A percentile compares a stretch with the other conserved stretches of the same genome.
Evolutionary conservation across 1,140 invertebrate genomes (phyloP).

Genomic region (Tetramorium simillimum): DNA sequence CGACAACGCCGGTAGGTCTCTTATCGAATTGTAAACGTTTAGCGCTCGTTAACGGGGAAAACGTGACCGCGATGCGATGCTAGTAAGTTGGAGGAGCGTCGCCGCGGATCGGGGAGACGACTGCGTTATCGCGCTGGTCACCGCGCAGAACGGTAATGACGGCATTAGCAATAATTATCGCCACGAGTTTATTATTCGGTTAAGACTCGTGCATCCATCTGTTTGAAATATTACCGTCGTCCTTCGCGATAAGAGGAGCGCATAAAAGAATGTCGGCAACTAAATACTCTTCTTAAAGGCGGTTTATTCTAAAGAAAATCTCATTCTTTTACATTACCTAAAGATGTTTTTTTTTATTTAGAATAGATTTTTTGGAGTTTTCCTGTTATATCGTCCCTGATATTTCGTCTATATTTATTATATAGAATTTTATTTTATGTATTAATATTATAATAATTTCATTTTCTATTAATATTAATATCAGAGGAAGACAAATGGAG

Average conservation of each 20-base stretch:
- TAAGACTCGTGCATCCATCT: neutral
- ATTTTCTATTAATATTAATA: no score
- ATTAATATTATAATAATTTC: no score
- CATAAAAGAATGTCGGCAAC: neutral
- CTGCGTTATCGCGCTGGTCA: slow-evolving; percentile 23
- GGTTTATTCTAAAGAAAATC: neutral
- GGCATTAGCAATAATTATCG: slow-evolving; percentile 40
- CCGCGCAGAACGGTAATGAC: slow-evolving; percentile 1
- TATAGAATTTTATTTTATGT: no score
- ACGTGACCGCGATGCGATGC: slow-evolving; percentile 28
- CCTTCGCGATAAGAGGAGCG: slow-evolving; percentile 15
- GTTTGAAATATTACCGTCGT: slow-evolving; percentile 11
- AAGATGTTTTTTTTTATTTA: neutral
- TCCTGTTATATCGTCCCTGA: no score
- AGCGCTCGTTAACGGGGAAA: slow-evolving; percentile 39
- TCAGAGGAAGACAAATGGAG: no score
- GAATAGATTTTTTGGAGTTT: neutral
- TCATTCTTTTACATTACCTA: neutral
- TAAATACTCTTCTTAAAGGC: neutral
- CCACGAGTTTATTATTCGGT: slow-evolving; percentile 22
- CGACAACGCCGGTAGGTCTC: neutral
- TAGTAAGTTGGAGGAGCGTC: neutral
- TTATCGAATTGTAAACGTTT: slow-evolving; percentile 56
- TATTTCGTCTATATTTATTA: no score
- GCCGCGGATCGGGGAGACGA: neutral